phyloP scores from a whole-genome alignment of 2,888 invertebrate species.

The Cephus sareptanus region DNA sequence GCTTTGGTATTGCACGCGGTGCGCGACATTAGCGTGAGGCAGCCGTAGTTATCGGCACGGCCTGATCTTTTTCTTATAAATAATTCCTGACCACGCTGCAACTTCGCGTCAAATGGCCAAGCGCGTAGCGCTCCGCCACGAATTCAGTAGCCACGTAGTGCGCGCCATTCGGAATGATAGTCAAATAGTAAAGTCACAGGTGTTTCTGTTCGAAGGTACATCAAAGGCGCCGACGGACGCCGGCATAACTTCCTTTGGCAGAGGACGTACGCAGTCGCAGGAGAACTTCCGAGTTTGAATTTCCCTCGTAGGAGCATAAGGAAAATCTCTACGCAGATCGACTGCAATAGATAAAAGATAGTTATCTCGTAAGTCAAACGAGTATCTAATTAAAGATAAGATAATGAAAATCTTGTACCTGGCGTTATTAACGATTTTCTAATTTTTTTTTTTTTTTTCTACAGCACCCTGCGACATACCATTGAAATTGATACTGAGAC shows the following conservation, averaged over 20 bases:
- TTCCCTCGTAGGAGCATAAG: neutral
- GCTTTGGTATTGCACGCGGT: neutral
- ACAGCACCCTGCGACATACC: neutral
- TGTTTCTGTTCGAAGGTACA: neutral
- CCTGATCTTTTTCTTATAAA: constrained; percentile 5
- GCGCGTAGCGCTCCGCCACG: neutral
- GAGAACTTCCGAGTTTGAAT: neutral
- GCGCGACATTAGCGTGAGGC: neutral
- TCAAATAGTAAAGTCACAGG: constrained; percentile 4
- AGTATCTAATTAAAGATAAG: neutral
- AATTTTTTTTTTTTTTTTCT: no score
- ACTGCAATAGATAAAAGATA: neutral
- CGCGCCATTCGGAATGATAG: neutral
- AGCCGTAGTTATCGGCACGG: neutral
- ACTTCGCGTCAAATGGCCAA: constrained; percentile 1
- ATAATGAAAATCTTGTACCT: neutral
- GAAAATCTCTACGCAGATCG: neutral
- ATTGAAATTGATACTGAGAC: neutral
- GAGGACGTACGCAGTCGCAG: neutral
- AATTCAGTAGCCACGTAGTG: neutral
- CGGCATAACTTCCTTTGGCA: neutral
- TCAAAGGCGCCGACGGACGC: neutral
- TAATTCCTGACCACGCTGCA: constrained; percentile 4
- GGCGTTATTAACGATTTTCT: no score
- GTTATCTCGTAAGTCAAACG: neutral